Evolutionary conservation across 2,888 invertebrate species (phyloP).

Genomic region (Napeogenes inachia): DNA sequence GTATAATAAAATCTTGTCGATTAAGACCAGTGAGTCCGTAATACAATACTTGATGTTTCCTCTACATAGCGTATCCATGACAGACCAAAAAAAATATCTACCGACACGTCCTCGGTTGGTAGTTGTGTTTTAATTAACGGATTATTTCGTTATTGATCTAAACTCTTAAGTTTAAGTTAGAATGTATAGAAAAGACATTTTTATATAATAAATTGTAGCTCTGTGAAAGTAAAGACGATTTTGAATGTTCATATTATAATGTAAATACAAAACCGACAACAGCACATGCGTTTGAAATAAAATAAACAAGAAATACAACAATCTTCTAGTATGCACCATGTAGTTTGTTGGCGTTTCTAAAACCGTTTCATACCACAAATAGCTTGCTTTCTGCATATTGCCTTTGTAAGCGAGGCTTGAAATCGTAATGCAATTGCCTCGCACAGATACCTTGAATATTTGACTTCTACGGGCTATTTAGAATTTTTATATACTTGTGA

Average conservation of each 20-base stretch:
- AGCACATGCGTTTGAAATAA: conserved; percentile 2
- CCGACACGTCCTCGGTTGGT: conserved; percentile 66
- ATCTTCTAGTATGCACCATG: conserved; percentile 1
- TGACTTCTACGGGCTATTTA: conserved; percentile 18
- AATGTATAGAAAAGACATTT: too few species aligned
- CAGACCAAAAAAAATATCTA: conserved; percentile 74
- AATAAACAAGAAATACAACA: conserved; percentile 6
- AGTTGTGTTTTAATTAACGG: conserved; percentile 40
- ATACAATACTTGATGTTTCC: conserved; percentile 76
- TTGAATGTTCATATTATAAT: background rate
- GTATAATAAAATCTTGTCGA: conserved; percentile 76
- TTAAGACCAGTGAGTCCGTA: conserved; percentile 73
- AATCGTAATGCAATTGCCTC: conserved; percentile 22
- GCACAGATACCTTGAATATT: conserved; percentile 23
- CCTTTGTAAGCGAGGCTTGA: conserved; percentile 22
- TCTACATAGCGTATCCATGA: conserved; percentile 72
- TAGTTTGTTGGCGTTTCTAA: conserved; percentile 20
- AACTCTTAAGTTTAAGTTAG: background rate
- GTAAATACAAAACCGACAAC: conserved; percentile 1
- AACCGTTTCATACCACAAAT: conserved; percentile 22
- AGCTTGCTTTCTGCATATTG: conserved; percentile 23
- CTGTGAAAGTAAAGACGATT: too few species aligned
- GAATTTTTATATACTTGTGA: conserved; percentile 8
- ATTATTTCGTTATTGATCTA: conserved; percentile 3
- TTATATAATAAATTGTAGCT: background rate